phyloP scores from a whole-genome alignment of 2,113 vertebrate species.

The Corythaeola cristata region DNA sequence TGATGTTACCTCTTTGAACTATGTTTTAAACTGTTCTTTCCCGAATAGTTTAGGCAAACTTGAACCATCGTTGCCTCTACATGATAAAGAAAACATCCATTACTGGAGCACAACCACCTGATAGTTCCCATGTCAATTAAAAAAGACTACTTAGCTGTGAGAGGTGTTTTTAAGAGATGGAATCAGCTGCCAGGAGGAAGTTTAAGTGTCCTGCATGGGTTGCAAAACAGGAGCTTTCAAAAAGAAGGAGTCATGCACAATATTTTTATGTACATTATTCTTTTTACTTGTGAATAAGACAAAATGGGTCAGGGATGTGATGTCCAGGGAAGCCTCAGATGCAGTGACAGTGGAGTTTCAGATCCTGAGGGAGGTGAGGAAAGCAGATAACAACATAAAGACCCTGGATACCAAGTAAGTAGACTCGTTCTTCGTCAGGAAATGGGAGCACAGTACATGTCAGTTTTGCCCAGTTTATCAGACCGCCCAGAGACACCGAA shows the following conservation, averaged over 20 bases:
- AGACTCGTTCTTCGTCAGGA: not conserved
- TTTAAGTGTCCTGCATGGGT: not conserved
- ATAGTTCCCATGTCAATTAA: not conserved
- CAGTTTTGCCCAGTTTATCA: not conserved
- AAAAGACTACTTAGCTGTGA: not conserved
- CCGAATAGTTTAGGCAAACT: not conserved
- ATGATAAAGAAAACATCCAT: not conserved
- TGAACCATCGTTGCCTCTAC: not conserved
- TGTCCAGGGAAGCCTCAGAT: not conserved
- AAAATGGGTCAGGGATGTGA: not conserved
- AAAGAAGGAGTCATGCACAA: not conserved
- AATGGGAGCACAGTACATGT: not conserved
- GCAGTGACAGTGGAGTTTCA: not conserved
- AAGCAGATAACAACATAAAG: not conserved
- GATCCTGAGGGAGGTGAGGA: not conserved
- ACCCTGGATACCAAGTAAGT: not conserved
- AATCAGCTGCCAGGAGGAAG: not conserved
- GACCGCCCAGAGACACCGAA: not conserved
- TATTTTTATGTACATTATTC: not conserved
- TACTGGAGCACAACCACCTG: not conserved
- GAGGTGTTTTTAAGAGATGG: not conserved
- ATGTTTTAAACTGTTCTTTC: not conserved
- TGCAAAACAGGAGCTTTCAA: not conserved
- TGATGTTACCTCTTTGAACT: not conserved
- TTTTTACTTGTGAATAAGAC: not conserved